Percentiles rank a stretch among this genome's conserved stretches.
Conservation (phyloP, 2,113 vertebrate species). For the Macrotus californicus region DNA sequence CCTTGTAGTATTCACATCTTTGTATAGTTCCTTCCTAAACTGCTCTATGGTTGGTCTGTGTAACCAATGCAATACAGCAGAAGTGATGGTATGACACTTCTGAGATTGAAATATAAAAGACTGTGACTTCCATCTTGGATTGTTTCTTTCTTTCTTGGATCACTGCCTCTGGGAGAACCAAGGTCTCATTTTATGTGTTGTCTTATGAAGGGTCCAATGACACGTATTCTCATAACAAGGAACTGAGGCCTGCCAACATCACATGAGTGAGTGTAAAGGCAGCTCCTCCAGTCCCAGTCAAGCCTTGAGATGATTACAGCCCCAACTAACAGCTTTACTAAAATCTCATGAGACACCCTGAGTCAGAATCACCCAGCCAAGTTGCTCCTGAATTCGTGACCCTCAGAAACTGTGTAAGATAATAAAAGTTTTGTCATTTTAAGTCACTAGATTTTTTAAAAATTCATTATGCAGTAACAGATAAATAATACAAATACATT, state of each 20-base stretch:
- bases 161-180: background rate
- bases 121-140: background rate
- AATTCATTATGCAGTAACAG: background rate
- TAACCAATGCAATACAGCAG: background rate
- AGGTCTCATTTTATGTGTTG: background rate
- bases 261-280: background rate
- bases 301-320: background rate
- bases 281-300: background rate
- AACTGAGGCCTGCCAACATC: background rate
- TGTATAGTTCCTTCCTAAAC: background rate
- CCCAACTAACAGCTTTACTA: background rate
- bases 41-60: background rate
- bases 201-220: background rate
- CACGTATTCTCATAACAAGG: background rate
- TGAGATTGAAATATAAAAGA: background rate
- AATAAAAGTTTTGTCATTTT: background rate
- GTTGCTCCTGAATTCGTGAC: background rate
- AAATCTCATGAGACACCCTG: background rate
- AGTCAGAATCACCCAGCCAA: background rate
- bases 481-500: background rate
- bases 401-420: background rate
- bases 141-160: background rate
- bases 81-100: background rate
- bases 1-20: background rate
- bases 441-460: background rate